These are phyloP conservation scores for Acleris literana DNA, from an alignment of 2,888 invertebrate genomes.

Conservation along the genomic window DNA sequence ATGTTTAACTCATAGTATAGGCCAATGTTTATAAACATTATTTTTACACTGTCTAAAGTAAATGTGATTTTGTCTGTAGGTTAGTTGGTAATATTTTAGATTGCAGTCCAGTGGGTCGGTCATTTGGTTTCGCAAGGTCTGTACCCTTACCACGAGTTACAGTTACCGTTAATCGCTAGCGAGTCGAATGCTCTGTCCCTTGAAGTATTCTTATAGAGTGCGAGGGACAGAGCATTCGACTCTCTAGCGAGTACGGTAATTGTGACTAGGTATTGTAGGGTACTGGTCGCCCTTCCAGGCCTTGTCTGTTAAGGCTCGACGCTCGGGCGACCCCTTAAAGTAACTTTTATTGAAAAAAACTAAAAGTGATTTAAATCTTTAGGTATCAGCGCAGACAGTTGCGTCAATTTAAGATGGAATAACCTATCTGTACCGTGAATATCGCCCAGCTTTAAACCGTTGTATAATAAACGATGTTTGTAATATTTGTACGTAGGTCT, in stretches of 20 bases:
- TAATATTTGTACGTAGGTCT: constrained; percentile 28
- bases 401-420: constrained; percentile 23
- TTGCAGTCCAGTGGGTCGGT: constrained; percentile 65
- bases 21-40: constrained; percentile 81
- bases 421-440: constrained; percentile 25
- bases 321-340: too few species aligned
- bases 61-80: constrained; percentile 77
- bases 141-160: too few species aligned
- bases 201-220: too few species aligned
- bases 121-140: constrained; percentile 33
- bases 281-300: too few species aligned
- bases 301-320: too few species aligned
- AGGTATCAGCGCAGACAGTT: constrained; percentile 23
- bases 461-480: constrained; percentile 28
- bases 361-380: constrained; percentile 1
- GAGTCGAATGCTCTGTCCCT: too few species aligned
- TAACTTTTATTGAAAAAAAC: not conserved
- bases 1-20: constrained; percentile 74
- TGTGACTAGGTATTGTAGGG: too few species aligned
- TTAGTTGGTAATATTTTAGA: constrained; percentile 63
- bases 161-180: too few species aligned
- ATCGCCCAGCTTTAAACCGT: constrained; percentile 36
- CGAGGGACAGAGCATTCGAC: too few species aligned
- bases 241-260: too few species aligned
- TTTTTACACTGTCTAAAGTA: constrained; percentile 80